Base-by-base conservation (phyloP, 1,140 invertebrate genomes). In the Idris sp. region DNA sequence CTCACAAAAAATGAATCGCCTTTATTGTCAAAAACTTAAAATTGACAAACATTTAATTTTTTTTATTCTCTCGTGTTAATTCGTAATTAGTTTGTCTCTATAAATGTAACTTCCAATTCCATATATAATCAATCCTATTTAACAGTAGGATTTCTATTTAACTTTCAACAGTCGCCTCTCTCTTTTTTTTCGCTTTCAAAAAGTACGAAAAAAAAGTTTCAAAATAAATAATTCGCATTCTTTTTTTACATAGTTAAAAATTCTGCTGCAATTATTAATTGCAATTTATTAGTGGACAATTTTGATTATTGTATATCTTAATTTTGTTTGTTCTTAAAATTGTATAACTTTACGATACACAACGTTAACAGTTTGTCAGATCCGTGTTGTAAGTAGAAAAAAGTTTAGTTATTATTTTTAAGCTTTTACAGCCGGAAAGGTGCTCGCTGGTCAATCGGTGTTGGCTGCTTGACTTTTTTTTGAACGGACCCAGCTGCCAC, bases 341-440 rank as follows among this genome's bases (percentile, higher is more conserved):
- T 54, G 61, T 46, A 30, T 53, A 65, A 49, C 11, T n/a, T 16
- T 7, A 2, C 18, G 8, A 41, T 68, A 68, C 44, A 58, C 64
- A 59, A 28, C 4, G 3, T 11, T 25, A 67, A 56, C 43, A 48
- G 11, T 13, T n/a, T 33, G 19, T 38, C 31, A 9, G 10, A 40
- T 41, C 48, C 25, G 25, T 18, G 2, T 22, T 13, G 9, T 36
- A 8, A 36, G 31, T 54, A 40, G n/a, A 28, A 53, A 54, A 65
- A 36, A 53, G 22, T 59, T 35, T 31, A 22, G 2, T 9, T 38
- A 15, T 2, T 11, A 8, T 18, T 4, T 49, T 38, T 15, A 9
- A n/a, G 8, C 11, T 11, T 61, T 89, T 91, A 92, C 31, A 92
- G 88, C 81, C 91, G 87, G 84, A 92, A 92, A 26, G 91, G 91